A percentile compares a stretch with the other conserved stretches of the same genome.
Conservation (phyloP, 2,888 invertebrate genomes). For the Torymus auratus region DNA sequence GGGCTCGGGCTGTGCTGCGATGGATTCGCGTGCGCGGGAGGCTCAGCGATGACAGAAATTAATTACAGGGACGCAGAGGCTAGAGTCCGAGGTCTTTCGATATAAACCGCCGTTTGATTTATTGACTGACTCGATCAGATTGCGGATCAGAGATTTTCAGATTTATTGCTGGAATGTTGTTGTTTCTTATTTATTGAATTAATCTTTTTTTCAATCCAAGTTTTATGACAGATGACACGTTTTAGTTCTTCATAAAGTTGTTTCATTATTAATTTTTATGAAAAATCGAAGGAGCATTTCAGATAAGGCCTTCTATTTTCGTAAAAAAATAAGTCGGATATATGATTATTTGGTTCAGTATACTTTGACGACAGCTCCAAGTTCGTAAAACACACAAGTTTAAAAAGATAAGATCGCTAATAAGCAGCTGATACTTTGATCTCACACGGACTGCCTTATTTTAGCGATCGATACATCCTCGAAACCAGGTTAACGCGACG, state of each 20-base stretch:
- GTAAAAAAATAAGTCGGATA: too few relatives aligned
- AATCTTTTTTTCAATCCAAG: too few relatives aligned
- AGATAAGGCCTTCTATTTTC: too few relatives aligned
- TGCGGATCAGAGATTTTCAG: background rate
- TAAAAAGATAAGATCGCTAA: conserved; percentile 33
- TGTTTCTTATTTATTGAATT: too few relatives aligned
- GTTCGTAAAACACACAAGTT: background rate
- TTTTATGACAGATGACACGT: too few relatives aligned
- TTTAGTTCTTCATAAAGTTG: too few relatives aligned
- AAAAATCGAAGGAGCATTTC: too few relatives aligned
- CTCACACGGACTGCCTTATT: conserved; percentile 8
- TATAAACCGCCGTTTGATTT: too few relatives aligned
- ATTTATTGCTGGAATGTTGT: conserved; percentile 1
- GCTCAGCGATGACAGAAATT: conserved; percentile 21
- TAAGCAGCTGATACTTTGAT: conserved; percentile 24
- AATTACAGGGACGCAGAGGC: conserved; percentile 1
- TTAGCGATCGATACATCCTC: conserved; percentile 5
- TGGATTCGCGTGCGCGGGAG: background rate
- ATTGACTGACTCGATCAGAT: background rate
- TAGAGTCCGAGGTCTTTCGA: background rate
- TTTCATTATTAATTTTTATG: too few relatives aligned
- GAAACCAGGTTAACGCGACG: conserved; percentile 39
- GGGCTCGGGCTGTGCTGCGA: background rate
- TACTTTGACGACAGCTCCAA: conserved; percentile 28
- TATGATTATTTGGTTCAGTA: too few relatives aligned